phyloP scores from a whole-genome alignment of 2,888 invertebrate genomes.

The Acanthosoma haemorrhoidale region DNA sequence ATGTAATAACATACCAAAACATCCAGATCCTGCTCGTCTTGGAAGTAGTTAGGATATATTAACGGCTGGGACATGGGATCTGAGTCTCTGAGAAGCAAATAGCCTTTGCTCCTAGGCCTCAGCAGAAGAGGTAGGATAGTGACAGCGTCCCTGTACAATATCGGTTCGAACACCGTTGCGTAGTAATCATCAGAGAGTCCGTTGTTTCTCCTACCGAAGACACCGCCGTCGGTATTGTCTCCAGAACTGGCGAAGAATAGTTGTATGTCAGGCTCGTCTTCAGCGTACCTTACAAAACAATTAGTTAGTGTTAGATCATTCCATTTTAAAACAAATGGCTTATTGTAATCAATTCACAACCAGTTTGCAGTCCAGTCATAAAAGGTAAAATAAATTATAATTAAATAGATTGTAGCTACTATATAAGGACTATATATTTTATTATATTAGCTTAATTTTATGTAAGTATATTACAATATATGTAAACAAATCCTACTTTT shows the following conservation, averaged over 20 bases:
- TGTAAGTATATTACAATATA: too few species aligned
- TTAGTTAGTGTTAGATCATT: too few species aligned
- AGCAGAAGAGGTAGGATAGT: constrained; percentile 64
- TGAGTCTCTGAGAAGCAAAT: constrained; percentile 59
- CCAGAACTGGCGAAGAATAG: constrained; percentile 68
- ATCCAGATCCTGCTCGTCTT: constrained; percentile 63
- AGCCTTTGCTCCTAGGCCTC: constrained; percentile 67
- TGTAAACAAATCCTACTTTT: too few species aligned
- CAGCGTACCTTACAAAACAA: constrained; percentile 53
- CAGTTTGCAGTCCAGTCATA: too few species aligned
- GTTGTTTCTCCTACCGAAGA: constrained; percentile 63
- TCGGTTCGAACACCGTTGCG: constrained; percentile 63
- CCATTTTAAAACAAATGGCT: too few species aligned
- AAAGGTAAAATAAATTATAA: too few species aligned
- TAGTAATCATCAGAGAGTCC: constrained; percentile 63
- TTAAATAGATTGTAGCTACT: too few species aligned
- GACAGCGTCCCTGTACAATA: constrained; percentile 63
- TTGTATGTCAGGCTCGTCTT: constrained; percentile 76
- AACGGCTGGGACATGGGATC: constrained; percentile 68
- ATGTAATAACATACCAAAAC: constrained; percentile 39
- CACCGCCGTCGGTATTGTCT: constrained; percentile 71
- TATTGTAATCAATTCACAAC: too few species aligned
- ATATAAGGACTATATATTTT: too few species aligned
- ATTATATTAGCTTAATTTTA: too few species aligned
- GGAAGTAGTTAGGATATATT: constrained; percentile 84